Percentiles rank a stretch among this genome's conserved stretches.
Evolutionary conservation across 2,113 vertebrate genomes (phyloP).

Genomic region (Siniperca chuatsi): DNA sequence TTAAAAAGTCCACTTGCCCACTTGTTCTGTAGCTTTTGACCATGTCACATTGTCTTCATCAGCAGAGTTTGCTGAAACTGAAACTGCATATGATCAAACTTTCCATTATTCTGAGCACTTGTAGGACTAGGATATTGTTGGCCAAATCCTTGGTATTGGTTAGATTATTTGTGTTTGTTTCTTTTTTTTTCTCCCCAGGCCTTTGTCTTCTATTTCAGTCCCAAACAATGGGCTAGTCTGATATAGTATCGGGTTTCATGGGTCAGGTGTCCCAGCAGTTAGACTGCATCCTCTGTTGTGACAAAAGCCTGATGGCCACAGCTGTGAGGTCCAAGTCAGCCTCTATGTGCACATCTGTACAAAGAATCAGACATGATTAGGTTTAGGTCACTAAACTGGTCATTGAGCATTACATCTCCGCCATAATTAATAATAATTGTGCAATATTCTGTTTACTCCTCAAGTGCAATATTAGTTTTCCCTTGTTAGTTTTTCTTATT

Average conservation of each 20-base stretch:
- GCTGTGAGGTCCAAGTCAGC: constrained; percentile 20
- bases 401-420: no score
- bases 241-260: constrained; percentile 1
- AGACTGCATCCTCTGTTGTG: constrained; percentile 7
- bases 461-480: no score
- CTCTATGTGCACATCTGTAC: not conserved
- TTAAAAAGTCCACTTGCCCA: no score
- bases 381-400: no score
- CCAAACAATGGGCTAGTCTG: constrained; percentile 4
- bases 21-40: no score
- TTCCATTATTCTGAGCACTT: not conserved
- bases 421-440: no score
- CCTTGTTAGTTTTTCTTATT: no score
- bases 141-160: not conserved
- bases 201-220: not conserved
- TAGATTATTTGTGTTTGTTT: not conserved
- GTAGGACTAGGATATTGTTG: not conserved
- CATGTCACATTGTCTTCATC: no score
- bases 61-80: not conserved
- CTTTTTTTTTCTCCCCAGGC: not conserved
- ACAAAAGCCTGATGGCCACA: constrained; percentile 5
- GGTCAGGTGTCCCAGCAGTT: not conserved
- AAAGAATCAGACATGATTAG: constrained; percentile 23
- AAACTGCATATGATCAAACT: not conserved
- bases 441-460: no score